These are phyloP conservation scores for Polydrusus tereticollis DNA, from an alignment of 2,888 invertebrate species.

Conservation along the genomic window DNA sequence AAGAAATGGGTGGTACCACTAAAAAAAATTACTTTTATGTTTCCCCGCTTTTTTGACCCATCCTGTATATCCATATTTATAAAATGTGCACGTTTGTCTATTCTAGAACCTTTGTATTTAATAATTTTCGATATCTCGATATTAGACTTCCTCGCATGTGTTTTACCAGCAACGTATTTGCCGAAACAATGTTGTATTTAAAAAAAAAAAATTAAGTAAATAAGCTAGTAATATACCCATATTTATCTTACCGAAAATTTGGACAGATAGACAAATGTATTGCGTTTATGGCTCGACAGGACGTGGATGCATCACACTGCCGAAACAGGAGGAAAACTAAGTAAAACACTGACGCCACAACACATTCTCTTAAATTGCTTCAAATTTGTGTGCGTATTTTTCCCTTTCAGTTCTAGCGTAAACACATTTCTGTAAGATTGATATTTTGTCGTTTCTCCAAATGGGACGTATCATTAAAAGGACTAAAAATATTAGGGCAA, in stretches of 20 bases:
- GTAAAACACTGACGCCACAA: slow-evolving; percentile 30
- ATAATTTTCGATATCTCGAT: too few relatives aligned
- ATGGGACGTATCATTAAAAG: background rate
- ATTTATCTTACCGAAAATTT: background rate
- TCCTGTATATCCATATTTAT: too few relatives aligned
- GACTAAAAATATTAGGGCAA: background rate
- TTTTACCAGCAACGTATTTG: too few relatives aligned
- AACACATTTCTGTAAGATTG: slow-evolving; percentile 19
- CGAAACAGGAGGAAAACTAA: slow-evolving; percentile 11
- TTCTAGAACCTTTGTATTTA: too few relatives aligned
- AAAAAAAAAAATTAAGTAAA: too few relatives aligned
- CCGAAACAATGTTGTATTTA: too few relatives aligned
- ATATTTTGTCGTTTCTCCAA: slow-evolving; percentile 23
- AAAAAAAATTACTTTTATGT: too few relatives aligned
- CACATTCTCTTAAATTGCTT: slow-evolving; percentile 22
- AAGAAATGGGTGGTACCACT: too few relatives aligned
- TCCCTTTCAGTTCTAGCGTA: slow-evolving; percentile 15
- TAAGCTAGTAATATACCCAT: background rate
- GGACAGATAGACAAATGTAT: slow-evolving; percentile 1
- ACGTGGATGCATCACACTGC: slow-evolving; percentile 19
- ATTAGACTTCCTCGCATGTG: too few relatives aligned
- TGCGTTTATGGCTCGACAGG: background rate
- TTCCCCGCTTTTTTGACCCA: too few relatives aligned
- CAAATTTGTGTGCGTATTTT: slow-evolving; percentile 25
- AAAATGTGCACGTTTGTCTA: too few relatives aligned